These are phyloP conservation scores for Brenthis hecate DNA, from an alignment of 2,888 invertebrate species.

Conservation along the genomic window DNA sequence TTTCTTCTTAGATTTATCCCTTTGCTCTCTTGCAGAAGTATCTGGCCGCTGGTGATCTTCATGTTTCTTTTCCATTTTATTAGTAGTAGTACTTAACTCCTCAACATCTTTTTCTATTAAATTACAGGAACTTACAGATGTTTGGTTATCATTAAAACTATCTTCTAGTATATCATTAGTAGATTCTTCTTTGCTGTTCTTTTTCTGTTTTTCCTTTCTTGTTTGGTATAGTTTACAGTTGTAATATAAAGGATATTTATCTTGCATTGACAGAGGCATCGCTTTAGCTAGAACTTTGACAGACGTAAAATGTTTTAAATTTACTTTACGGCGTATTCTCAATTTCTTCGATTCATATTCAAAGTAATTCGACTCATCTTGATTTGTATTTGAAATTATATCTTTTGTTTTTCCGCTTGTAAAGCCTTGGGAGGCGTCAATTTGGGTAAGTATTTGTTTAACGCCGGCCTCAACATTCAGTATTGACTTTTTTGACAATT, in stretches of 20 bases:
- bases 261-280: conserved; percentile 54
- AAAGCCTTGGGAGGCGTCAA: conserved; percentile 51
- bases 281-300: conserved; percentile 58
- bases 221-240: conserved; percentile 62
- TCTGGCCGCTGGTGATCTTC: background rate
- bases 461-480: conserved; percentile 71
- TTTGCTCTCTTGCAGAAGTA: background rate
- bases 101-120: conserved; percentile 13
- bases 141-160: conserved; percentile 13
- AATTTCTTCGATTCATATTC: conserved; percentile 56
- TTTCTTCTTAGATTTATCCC: background rate
- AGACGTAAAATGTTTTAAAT: conserved; percentile 63
- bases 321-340: conserved; percentile 60
- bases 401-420: conserved; percentile 49
- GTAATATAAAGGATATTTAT: conserved; percentile 67
- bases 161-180: conserved; percentile 5
- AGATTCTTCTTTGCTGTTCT: conserved; percentile 1
- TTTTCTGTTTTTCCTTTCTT: conserved; percentile 44
- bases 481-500: conserved; percentile 74
- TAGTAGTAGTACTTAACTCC: background rate
- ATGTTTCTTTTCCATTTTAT: conserved; percentile 21
- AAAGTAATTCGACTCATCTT: conserved; percentile 51
- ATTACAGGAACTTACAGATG: background rate
- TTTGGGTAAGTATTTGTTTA: conserved; percentile 56
- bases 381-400: conserved; percentile 18